A percentile compares a stretch with the other conserved stretches of the same genome.
Evolutionary conservation across 2,888 invertebrate species (phyloP).

Genomic region (Dilophus febrilis): DNA sequence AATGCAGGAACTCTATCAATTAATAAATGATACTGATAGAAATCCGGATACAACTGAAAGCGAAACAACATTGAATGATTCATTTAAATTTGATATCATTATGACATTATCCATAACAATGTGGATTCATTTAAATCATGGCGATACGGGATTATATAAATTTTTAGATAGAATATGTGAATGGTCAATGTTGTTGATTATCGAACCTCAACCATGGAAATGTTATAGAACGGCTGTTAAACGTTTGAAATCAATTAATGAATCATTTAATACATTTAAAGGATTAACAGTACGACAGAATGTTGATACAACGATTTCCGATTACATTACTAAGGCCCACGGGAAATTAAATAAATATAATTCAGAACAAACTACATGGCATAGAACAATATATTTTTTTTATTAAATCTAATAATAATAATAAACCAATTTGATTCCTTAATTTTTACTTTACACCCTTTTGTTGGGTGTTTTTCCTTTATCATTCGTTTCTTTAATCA

Average conservation of each 20-base stretch:
- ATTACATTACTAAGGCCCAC: no score
- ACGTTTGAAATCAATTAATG: slow-evolving; percentile 42
- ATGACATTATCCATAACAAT: slow-evolving; percentile 75
- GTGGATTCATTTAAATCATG: slow-evolving; percentile 81
- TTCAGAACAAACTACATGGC: slow-evolving; percentile 47
- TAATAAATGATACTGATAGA: slow-evolving; percentile 16
- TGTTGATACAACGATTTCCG: no score
- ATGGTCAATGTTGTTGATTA: slow-evolving; percentile 39
- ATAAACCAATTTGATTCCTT: no score
- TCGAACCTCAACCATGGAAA: slow-evolving; percentile 77
- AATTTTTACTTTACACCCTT: no score
- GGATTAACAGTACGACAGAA: slow-evolving; percentile 41
- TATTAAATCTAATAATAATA: slow-evolving; percentile 3
- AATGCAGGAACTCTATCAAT: slow-evolving; percentile 9
- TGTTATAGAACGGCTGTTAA: slow-evolving; percentile 63
- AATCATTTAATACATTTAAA: slow-evolving; percentile 41
- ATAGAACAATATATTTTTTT: slow-evolving; percentile 50
- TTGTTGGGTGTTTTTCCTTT: no score
- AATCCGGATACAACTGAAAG: slow-evolving; percentile 30
- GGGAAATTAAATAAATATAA: slow-evolving; percentile 41
- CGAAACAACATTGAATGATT: slow-evolving; percentile 28
- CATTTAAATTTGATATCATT: slow-evolving; percentile 40
- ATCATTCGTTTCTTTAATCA: no score
- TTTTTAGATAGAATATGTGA: slow-evolving; percentile 42
- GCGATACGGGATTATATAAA: slow-evolving; percentile 48